Conservation (phyloP, 2,888 invertebrate species). For the Epinotia ramella region DNA sequence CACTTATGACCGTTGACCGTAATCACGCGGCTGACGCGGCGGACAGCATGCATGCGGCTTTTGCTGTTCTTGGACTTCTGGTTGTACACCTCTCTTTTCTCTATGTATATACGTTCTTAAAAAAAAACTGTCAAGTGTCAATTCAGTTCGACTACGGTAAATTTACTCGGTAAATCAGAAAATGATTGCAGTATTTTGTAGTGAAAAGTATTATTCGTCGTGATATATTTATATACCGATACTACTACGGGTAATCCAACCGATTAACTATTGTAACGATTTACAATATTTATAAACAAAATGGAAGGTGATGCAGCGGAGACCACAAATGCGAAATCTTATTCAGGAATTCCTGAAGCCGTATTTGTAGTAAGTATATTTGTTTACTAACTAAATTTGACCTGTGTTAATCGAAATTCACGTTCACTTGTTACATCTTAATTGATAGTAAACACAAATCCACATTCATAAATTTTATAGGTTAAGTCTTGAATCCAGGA, state of each 20-base stretch:
- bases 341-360: conserved; percentile 95
- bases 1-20: too few species aligned
- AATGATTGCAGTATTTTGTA: conserved; percentile 25
- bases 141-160: background rate
- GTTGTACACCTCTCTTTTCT: too few species aligned
- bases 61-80: too few species aligned
- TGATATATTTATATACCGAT: conserved; percentile 18
- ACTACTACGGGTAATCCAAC: background rate
- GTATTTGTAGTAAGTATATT: conserved; percentile 91
- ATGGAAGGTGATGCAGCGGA: conserved; percentile 78
- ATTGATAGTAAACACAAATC: background rate
- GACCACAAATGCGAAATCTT: conserved; percentile 83
- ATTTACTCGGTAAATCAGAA: conserved; percentile 23
- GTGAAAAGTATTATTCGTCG: conserved; percentile 2
- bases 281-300: conserved; percentile 48
- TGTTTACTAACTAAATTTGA: background rate
- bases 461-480: conserved; percentile 13
- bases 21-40: too few species aligned
- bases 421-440: background rate
- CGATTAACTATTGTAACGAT: background rate
- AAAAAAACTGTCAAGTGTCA: background rate
- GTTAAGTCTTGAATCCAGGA: conserved; percentile 14
- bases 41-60: too few species aligned
- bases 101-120: too few species aligned
- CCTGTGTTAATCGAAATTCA: background rate